These are phyloP conservation scores for Proisotoma minuta DNA, from an alignment of 2,888 invertebrate species.

Conservation along the genomic window DNA sequence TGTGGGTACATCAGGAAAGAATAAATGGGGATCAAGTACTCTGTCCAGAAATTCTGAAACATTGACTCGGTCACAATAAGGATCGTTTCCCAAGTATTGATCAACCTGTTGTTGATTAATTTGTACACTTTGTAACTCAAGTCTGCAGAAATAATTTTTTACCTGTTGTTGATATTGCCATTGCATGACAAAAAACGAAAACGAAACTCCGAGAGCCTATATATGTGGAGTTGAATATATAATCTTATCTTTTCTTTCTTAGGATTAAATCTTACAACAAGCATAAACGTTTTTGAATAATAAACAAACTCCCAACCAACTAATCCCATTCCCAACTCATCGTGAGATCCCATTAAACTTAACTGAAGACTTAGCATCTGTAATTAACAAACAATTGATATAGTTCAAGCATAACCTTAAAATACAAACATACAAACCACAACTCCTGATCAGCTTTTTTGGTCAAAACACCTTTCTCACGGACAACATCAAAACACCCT, in stretches of 20 bases:
- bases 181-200: background rate
- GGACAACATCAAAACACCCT: background rate
- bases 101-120: background rate
- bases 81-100: background rate
- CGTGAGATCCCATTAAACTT: background rate
- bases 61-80: background rate
- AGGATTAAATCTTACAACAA: conserved; percentile 1
- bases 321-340: background rate
- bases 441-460: conserved; percentile 8
- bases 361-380: conserved; percentile 8
- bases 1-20: background rate
- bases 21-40: background rate
- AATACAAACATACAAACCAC: conserved; percentile 4
- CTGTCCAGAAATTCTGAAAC: background rate
- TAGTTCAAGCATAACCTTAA: background rate
- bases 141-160: too few relatives aligned
- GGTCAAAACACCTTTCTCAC: background rate
- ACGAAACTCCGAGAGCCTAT: background rate
- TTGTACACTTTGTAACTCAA: too few relatives aligned
- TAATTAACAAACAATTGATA: background rate
- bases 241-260: too few relatives aligned
- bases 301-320: conserved; percentile 1
- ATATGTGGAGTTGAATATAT: too few relatives aligned
- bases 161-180: background rate
- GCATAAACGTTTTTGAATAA: conserved; percentile 2